Conservation (phyloP, 1,140 invertebrate genomes). For the Asobara japonica region DNA sequence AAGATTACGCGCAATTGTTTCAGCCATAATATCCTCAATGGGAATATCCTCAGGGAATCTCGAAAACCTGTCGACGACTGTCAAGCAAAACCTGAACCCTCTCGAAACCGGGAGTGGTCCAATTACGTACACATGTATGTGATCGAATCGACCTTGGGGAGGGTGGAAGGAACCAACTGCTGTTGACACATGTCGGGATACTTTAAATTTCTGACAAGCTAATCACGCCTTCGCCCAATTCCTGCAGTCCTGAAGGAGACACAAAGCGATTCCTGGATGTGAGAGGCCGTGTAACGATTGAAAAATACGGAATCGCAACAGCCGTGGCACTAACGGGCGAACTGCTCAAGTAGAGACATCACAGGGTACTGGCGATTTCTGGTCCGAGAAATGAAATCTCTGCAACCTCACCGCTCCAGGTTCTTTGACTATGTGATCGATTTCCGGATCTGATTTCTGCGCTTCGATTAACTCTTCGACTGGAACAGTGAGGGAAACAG, state of each 20-base stretch:
- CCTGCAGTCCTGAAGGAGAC: neutral
- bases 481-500: constrained; percentile 12
- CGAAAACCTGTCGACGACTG: neutral
- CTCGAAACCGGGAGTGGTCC: neutral
- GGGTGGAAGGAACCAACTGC: neutral
- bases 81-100: neutral
- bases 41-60: neutral
- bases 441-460: neutral
- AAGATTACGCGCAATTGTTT: too few species aligned
- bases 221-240: neutral
- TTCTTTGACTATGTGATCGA: neutral
- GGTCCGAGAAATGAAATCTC: neutral
- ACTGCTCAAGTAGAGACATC: neutral
- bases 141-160: neutral
- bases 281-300: neutral
- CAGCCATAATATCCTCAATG: too few species aligned
- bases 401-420: neutral
- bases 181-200: neutral
- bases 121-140: neutral
- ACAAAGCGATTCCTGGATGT: neutral
- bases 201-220: neutral
- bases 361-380: neutral
- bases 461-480: neutral
- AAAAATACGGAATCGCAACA: neutral
- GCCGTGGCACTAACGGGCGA: neutral